Base-by-base conservation (phyloP, 2,797 vertebrate species). In the Mormyrops boulengeri region DNA sequence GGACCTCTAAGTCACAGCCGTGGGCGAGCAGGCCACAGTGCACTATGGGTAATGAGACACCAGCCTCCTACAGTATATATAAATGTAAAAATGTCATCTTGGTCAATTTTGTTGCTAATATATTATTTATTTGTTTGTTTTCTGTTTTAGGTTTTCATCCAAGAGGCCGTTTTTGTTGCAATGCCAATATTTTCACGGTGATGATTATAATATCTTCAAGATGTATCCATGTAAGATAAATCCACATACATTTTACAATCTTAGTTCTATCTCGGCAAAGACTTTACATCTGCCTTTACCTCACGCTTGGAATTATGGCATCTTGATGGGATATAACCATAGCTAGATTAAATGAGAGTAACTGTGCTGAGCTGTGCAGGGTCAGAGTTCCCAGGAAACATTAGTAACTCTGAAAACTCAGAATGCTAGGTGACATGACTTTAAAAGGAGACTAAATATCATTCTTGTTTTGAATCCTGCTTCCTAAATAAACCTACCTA, bases 61-160 rank as follows among this genome's bases (percentile, higher is more conserved):
- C 77, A 3, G 77, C 38, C 26, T 82, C 11, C 38, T 77, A 41
- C 2, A 41, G 73, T 17, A 4, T 52, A 14, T 14, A 34, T 1
- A 3, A 17, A 86, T 26, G 30, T 55, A 57, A 87, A 8, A 17
- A 77, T 38, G 11, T 53, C 14, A 38, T 38, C 52, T 87, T 19
- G 14, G 11, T 55, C 6, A 41, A 8, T n/a, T 82, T 49, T 53
- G 26, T 38, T 57, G 52, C 85, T 41, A 57, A 57, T 34, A 9
- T 34, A 55, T 17, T 85, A 26, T 62, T 82, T 60, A 6, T 85
- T 38, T 87, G 88, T 90, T 50, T 44, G 88, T 90, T 87, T 66
- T 82, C 17, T 84, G 88, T 92, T 90, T 26, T 88, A 96, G 95
- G 95, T 94, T 94, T 96, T 62, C 96, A 95, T 91, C 96, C 96